Conservation (phyloP, 2,113 vertebrate species). For the Podocnemis expansa region DNA sequence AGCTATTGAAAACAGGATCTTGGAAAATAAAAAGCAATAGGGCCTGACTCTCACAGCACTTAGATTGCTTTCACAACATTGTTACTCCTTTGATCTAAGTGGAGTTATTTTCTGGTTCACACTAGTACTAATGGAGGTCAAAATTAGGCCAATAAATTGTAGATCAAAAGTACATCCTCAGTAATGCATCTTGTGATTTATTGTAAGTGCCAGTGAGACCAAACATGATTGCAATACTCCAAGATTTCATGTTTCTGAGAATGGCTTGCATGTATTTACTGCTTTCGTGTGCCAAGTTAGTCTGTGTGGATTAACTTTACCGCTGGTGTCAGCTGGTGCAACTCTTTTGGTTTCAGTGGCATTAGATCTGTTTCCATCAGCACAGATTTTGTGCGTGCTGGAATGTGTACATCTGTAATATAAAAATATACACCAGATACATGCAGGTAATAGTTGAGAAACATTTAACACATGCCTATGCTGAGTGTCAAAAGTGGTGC, state of each 20-base stretch:
- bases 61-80: neutral
- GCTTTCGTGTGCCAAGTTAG: neutral
- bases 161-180: neutral
- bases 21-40: neutral
- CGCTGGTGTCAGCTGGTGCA: neutral
- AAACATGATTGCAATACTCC: neutral
- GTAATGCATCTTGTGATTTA: accelerated
- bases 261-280: neutral
- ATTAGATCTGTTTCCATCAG: neutral
- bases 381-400: neutral
- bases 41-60: neutral
- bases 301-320: accelerated
- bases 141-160: accelerated
- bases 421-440: neutral
- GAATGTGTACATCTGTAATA: neutral
- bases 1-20: neutral
- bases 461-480: neutral
- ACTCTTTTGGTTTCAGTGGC: neutral
- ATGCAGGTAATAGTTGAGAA: neutral
- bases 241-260: neutral
- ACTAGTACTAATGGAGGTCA: neutral
- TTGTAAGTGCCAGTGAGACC: neutral
- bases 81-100: neutral
- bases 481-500: too few species aligned
- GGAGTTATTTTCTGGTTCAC: neutral